Evolutionary conservation across 2,797 vertebrate species (phyloP).

Genomic region (Discoglossus pictus): DNA sequence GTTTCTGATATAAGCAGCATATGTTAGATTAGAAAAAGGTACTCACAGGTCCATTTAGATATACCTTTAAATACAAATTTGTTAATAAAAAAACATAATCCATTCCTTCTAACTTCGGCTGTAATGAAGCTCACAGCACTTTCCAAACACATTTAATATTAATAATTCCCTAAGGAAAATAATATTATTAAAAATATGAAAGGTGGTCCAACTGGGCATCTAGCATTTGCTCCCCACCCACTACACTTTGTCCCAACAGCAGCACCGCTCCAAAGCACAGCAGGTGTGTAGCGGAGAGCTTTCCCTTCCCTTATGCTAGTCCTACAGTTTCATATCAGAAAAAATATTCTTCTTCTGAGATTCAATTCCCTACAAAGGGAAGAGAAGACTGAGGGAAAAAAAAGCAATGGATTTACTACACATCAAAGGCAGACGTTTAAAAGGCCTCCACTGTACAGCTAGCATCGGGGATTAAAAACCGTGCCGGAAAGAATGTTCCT

Average conservation of each 20-base stretch:
- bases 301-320: conserved; percentile 1
- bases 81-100: no score
- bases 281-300: conserved; percentile 14
- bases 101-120: no score
- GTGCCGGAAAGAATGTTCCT: conserved; percentile 55
- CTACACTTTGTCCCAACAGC: neutral
- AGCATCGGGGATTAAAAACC: conserved; percentile 58
- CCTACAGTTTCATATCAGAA: conserved; percentile 25
- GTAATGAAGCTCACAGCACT: no score
- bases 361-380: conserved; percentile 49
- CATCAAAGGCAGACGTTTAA: conserved; percentile 43
- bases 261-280: conserved; percentile 19
- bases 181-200: no score
- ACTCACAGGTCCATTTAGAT: no score
- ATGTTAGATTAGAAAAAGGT: no score
- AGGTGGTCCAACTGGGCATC: no score
- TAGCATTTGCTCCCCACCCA: no score
- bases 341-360: conserved; percentile 28
- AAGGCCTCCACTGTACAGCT: conserved; percentile 34
- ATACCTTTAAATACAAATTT: no score
- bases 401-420: conserved; percentile 44
- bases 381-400: conserved; percentile 37
- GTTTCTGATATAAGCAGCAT: no score
- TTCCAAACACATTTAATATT: no score
- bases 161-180: no score